These are phyloP conservation scores for Microcebus murinus DNA, from an alignment of 2,113 vertebrate species.

Conservation along the genomic window DNA sequence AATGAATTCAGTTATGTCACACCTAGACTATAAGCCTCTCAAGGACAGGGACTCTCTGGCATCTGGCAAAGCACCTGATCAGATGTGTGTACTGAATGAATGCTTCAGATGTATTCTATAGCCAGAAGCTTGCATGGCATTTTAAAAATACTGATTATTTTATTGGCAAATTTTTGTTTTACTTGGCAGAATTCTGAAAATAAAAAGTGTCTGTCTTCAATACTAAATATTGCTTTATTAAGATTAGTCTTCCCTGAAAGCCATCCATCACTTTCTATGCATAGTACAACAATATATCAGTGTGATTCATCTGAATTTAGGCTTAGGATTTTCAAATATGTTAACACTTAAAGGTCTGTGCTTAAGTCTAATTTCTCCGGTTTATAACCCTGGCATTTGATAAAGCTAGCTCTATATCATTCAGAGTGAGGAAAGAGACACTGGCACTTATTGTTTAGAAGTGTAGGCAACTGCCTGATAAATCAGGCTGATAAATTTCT, in stretches of 20 bases:
- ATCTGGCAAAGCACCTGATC: not conserved
- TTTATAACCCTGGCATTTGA: not conserved
- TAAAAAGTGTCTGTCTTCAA: not conserved
- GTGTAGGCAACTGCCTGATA: not conserved
- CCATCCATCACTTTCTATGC: not conserved
- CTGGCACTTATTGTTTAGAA: not conserved
- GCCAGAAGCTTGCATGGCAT: not conserved
- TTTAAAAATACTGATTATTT: conserved; percentile 30
- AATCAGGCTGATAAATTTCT: not conserved
- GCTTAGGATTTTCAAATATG: not conserved
- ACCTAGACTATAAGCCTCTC: not conserved
- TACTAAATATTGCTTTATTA: conserved; percentile 50
- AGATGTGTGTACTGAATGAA: not conserved
- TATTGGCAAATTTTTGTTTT: conserved; percentile 41
- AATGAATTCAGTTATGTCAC: not conserved
- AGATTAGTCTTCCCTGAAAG: conserved; percentile 1
- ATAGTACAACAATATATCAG: not conserved
- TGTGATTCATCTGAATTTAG: not conserved
- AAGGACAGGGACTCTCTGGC: not conserved
- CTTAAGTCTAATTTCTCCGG: not conserved
- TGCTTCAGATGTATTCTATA: not conserved
- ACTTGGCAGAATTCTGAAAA: conserved; percentile 57
- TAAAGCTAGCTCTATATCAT: conserved; percentile 12
- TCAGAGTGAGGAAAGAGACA: not conserved
- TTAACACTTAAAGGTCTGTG: not conserved